These are phyloP conservation scores for Ylistrum balloti DNA, from an alignment of 1,140 invertebrate species.

Conservation along the genomic window DNA sequence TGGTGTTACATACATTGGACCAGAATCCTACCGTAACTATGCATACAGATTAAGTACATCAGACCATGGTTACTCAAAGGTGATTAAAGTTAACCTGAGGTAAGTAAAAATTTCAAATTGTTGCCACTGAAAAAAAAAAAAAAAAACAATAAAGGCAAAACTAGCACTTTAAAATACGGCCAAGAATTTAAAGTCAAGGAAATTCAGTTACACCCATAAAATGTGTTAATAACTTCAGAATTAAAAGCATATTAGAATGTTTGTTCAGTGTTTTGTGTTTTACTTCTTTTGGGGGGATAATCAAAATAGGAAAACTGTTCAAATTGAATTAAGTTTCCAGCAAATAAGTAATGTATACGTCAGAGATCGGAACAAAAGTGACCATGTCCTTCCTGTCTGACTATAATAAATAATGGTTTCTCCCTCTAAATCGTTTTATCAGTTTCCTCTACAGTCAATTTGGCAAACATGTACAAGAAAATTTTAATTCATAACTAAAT, in stretches of 20 bases:
- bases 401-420: background rate
- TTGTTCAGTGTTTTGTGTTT: background rate
- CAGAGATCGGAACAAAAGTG: background rate
- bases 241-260: background rate
- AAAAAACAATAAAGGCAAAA: too few relatives aligned
- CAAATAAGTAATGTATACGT: background rate
- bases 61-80: too few relatives aligned
- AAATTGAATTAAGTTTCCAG: background rate
- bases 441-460: background rate
- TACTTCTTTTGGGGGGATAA: background rate
- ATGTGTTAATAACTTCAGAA: background rate
- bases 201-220: conserved; percentile 11
- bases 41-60: too few relatives aligned
- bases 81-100: too few relatives aligned
- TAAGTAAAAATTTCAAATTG: too few relatives aligned
- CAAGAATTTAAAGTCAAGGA: background rate
- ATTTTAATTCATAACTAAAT: background rate
- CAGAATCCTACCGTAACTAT: too few relatives aligned
- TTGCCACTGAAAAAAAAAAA: too few relatives aligned
- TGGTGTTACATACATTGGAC: too few relatives aligned
- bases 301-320: background rate
- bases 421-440: background rate
- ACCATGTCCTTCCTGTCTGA: background rate
- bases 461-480: background rate
- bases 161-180: background rate